Conservation (phyloP, 2,888 invertebrate species). For the Litoditis marina region DNA sequence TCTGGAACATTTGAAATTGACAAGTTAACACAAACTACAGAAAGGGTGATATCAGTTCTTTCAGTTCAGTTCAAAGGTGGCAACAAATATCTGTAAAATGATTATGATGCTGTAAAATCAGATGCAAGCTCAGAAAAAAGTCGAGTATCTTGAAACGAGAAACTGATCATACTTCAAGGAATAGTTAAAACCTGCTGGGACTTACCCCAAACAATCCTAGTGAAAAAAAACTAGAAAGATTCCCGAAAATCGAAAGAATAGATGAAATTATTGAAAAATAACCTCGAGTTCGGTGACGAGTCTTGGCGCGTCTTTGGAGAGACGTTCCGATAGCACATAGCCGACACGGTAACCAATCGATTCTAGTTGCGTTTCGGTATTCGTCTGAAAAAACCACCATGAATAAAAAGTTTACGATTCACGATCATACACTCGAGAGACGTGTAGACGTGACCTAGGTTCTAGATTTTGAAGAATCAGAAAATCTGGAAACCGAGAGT, state of each 20-base stretch:
- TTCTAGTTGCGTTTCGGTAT: constrained; percentile 64
- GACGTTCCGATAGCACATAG: constrained; percentile 67
- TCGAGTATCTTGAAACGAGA: no score
- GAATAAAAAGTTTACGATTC: not conserved
- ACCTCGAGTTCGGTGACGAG: constrained; percentile 87
- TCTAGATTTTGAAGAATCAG: not conserved
- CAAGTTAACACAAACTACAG: no score
- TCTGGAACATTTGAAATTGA: constrained; percentile 62
- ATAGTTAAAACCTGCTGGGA: no score
- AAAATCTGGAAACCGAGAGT: not conserved
- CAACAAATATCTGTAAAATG: not conserved
- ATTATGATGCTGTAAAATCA: not conserved
- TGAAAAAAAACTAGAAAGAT: constrained; percentile 1
- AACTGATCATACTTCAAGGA: no score
- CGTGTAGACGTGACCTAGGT: no score
- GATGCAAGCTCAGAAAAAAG: no score
- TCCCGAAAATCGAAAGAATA: not conserved
- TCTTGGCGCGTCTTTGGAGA: constrained; percentile 39
- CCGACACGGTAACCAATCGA: constrained; percentile 68
- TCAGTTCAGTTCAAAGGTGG: no score
- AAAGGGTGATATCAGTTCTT: no score
- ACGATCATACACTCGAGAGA: no score
- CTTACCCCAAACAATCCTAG: not conserved
- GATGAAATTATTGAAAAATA: not conserved
- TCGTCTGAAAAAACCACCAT: constrained; percentile 36